Conservation (phyloP, 2,797 vertebrate species). For the Apogon talboti region DNA sequence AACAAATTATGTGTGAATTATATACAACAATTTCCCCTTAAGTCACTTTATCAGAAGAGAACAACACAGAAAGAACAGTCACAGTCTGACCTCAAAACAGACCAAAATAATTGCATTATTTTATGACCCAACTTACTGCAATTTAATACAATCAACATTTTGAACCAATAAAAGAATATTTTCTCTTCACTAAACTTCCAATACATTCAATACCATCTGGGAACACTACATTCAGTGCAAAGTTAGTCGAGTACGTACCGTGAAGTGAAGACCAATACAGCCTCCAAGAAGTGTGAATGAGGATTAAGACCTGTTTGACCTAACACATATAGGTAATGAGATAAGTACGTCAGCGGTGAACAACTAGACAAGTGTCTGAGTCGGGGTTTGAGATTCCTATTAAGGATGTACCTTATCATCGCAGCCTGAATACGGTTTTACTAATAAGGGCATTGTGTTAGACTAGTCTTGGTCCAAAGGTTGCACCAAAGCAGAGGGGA, state of each 20-base stretch:
- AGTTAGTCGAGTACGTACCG: conserved; percentile 9
- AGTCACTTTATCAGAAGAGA: too few relatives aligned
- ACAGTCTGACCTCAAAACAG: too few relatives aligned
- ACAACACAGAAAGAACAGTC: too few relatives aligned
- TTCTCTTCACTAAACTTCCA: too few relatives aligned
- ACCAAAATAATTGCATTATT: too few relatives aligned
- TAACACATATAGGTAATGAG: not conserved
- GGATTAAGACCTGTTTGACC: not conserved
- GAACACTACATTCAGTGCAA: not conserved
- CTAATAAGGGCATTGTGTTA: conserved; percentile 7
- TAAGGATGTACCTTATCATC: conserved; percentile 12
- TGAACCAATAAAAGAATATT: too few relatives aligned
- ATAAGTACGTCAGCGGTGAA: conserved; percentile 3
- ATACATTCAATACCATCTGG: too few relatives aligned
- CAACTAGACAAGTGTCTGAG: conserved; percentile 5
- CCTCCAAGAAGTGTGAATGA: not conserved
- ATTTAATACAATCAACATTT: too few relatives aligned
- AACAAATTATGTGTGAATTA: too few relatives aligned
- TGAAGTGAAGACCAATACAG: not conserved
- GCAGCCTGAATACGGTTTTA: not conserved
- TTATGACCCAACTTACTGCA: too few relatives aligned
- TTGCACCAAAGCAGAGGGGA: conserved; percentile 1
- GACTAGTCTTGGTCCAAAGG: conserved; percentile 47
- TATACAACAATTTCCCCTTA: too few relatives aligned
- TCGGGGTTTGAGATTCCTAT: conserved; percentile 3